Conservation (phyloP, 1,140 invertebrate genomes). For the Ganaspis sp. region DNA sequence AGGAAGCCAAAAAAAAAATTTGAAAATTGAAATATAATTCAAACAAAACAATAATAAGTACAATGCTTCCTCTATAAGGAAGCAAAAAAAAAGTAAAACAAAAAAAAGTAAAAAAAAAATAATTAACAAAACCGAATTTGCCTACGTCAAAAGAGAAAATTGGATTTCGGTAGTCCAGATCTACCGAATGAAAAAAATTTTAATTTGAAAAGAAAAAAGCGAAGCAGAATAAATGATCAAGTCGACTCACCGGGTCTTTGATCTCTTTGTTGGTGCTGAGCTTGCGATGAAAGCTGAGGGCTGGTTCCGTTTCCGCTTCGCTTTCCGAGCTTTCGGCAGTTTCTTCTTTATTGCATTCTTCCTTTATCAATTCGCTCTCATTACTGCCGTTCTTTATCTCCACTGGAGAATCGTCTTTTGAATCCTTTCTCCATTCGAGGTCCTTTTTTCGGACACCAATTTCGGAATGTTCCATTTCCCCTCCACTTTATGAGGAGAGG, state of each 20-base stretch:
- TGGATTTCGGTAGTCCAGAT: no score
- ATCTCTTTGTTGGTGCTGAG: slow-evolving; percentile 82
- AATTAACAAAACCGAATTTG: no score
- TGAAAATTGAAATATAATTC: no score
- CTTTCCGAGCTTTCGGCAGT: slow-evolving; percentile 79
- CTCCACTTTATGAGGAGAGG: background rate
- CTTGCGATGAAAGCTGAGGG: slow-evolving; percentile 80
- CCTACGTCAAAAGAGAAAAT: no score
- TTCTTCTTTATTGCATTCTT: slow-evolving; percentile 35
- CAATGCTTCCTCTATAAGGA: no score
- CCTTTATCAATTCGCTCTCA: background rate
- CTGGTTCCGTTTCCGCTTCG: slow-evolving; percentile 82
- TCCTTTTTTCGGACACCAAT: background rate
- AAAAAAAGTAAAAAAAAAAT: no score
- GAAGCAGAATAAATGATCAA: slow-evolving; percentile 43
- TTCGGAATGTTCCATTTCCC: background rate
- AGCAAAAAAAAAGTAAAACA: no score
- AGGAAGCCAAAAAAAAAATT: no score
- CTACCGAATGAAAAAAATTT: background rate
- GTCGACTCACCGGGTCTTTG: slow-evolving; percentile 78
- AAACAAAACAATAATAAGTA: no score
- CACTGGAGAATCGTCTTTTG: background rate
- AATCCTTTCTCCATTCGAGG: background rate
- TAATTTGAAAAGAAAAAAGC: slow-evolving; percentile 39
- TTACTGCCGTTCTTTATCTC: background rate